Evolutionary conservation across 2,888 invertebrate species (phyloP), one percentile per base, ranked within the genome.

Genomic region (Synanthedon vespiformis): DNA sequence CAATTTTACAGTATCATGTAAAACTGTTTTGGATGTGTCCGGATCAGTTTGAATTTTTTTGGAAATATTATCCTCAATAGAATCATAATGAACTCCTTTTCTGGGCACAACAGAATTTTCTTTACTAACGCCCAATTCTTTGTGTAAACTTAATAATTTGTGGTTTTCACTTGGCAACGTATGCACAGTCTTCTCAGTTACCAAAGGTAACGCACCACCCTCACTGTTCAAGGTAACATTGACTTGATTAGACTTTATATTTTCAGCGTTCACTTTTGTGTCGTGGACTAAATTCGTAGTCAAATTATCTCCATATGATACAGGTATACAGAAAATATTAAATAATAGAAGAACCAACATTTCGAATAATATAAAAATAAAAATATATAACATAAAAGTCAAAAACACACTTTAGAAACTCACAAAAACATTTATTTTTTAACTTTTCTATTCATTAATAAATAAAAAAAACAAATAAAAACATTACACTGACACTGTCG

Each of bases 41-140:
- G 13, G 8, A 44, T 6, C 8, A 44, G 12, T 44, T 6, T 44
- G 44, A 3, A 13, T 44, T 13, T 44, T 44, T 44, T 44, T 13
- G 13, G 44, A n/a, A 44, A 44, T 51, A 40, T 34, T 57, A 41
- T 48, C 22, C 11, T 61, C 62, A 34, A 55, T 41, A 16, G 53
- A 48, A 54, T 53, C 56, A 51, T 61, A 61, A 12, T 60, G 55
- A 12, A 62, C 69, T 44, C 64, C 65, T 55, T 79, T 80, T 22
- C 80, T 65, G 40, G 73, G 56, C 12, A 65, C 61, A 27, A 71
- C 62, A 40, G 53, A 49, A 41, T 52, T 69, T 18, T 64, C 62
- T 64, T 77, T 79, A 54, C 64, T 67, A 57, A 69, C 74, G 12
- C 54, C 62, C 22, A 69, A 52, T 59, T 76, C 80, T 54, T 64